Evolutionary conservation across 2,113 vertebrate genomes (phyloP), one percentile per base, ranked within the genome.

Genomic region (Leptodactylus fuscus): DNA sequence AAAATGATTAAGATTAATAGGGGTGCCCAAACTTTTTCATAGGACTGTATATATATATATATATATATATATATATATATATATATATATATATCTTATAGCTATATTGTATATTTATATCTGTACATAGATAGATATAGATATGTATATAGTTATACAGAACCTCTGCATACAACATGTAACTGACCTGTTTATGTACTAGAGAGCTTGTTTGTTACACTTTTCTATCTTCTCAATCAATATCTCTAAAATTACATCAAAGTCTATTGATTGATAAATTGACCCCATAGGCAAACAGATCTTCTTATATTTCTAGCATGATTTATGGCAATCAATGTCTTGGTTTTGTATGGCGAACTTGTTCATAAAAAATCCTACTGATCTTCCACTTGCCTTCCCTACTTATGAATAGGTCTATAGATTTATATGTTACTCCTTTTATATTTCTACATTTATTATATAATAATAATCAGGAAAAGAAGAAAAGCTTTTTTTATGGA

Each of bases 201-300:
- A 12, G 27, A 20, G 48, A 48, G 48, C 29, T 29, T 48, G 41
- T 18, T 48, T 48, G 9, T 29, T 18, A 27, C 4, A 41, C 44
- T 49, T 75, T 49, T 49, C 73, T 29, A 22, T 75, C 73, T 49
- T 75, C 36, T 53, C 44, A 32, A 51, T 51, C 46, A 51, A 36
- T 77, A 77, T 27, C 18, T 34, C 75, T 55, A 77, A 55, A 36
- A 29, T 13, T 77, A 51, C 15, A 77, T 77, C 29, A 48, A 77
- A 77, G 32, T 20, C 22, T 58, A 60, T 79, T 60, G 76, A 58
- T 79, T 60, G 34, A 13, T n/a, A 60, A 22, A n/a, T 51, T 60
- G 76, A 60, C 76, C 51, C 11, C 51, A 60, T 10, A 41, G 34
- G 22, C 18, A n/a, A 32, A 24, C 55, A n/a, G 34, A 41, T 79